These are phyloP conservation scores for Rhyacophila evoluta DNA, from an alignment of 2,888 invertebrate species.

Conservation along the genomic window DNA sequence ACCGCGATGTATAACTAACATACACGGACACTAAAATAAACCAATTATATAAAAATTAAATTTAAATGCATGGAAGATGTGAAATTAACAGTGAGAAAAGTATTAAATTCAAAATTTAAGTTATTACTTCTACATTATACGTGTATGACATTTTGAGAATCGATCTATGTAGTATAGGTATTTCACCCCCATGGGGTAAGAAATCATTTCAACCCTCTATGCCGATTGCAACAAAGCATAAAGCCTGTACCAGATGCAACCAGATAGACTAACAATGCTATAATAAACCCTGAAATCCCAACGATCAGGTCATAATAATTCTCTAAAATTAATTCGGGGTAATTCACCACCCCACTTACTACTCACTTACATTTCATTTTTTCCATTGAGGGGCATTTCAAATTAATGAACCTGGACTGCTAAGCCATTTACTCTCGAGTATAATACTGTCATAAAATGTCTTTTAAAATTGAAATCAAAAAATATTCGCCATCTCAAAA, in stretches of 20 bases:
- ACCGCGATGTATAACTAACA: too few species aligned
- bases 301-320: constrained; percentile 43
- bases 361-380: background rate
- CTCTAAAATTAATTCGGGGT: constrained; percentile 34
- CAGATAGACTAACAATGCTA: constrained; percentile 25
- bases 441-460: too few species aligned
- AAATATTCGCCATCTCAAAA: too few species aligned
- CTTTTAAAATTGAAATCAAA: too few species aligned
- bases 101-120: too few species aligned
- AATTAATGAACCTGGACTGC: too few species aligned
- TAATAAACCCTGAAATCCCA: constrained; percentile 35
- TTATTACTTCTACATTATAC: too few species aligned
- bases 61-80: too few species aligned
- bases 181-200: constrained; percentile 14
- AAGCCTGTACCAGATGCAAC: constrained; percentile 29
- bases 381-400: constrained; percentile 5
- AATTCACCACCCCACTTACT: background rate
- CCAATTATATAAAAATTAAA: too few species aligned
- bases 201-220: constrained; percentile 2
- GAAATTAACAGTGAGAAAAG: too few species aligned
- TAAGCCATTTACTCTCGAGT: too few species aligned
- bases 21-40: too few species aligned
- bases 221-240: background rate
- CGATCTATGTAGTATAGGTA: background rate
- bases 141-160: background rate